A percentile compares a stretch with the other conserved stretches of the same genome.
Evolutionary conservation across 2,888 invertebrate species (phyloP).

Genomic region (Caenorhabditis angaria): DNA sequence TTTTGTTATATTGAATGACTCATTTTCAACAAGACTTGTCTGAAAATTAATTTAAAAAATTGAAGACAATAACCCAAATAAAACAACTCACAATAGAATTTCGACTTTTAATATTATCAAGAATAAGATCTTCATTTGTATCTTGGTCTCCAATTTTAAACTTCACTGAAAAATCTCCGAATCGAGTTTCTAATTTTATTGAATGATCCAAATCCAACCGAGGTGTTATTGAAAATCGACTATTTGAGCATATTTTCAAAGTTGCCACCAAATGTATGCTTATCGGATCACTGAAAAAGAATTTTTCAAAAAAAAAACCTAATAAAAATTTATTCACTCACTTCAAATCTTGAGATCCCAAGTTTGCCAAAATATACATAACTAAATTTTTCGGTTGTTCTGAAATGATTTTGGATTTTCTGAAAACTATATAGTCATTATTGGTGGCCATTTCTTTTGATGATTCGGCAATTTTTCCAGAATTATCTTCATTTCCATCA

Average conservation of each 20-base stretch:
- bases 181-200: not conserved
- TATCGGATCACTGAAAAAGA: not conserved
- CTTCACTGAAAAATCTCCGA: not conserved
- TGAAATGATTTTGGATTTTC: not conserved
- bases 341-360: not conserved
- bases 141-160: not conserved
- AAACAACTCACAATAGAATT: not conserved
- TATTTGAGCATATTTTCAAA: not conserved
- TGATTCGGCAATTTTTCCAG: not conserved
- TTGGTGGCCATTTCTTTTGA: not conserved
- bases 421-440: not conserved
- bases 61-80: constrained; percentile 6
- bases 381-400: not conserved
- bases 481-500: no score
- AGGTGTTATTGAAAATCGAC: not conserved
- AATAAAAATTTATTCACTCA: no score
- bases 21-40: constrained; percentile 33
- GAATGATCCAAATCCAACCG: not conserved
- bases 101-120: not conserved
- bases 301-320: no score
- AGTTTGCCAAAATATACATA: not conserved
- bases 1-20: constrained; percentile 17
- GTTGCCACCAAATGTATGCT: not conserved
- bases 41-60: constrained; percentile 8
- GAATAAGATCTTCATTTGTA: not conserved